Evolutionary conservation across 2,797 vertebrate genomes (phyloP).

Genomic region (Sebastes dallii): DNA sequence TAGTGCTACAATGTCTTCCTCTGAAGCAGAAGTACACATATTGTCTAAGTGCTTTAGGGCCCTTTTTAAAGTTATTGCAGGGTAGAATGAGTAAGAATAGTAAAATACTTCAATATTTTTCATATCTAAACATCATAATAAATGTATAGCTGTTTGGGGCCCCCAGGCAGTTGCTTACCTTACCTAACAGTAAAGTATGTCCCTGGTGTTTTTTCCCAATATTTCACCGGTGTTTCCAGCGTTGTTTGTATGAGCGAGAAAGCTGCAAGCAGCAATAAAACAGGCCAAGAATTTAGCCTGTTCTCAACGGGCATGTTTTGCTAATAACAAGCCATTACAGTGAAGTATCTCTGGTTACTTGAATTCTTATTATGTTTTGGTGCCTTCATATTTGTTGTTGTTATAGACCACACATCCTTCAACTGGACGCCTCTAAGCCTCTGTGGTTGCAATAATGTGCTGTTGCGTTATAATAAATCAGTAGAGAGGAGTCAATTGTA

Average conservation of each 20-base stretch:
- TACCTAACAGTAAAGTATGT: too few relatives aligned
- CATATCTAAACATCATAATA: too few relatives aligned
- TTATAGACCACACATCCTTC: not conserved
- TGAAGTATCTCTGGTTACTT: not conserved
- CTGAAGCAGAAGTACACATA: too few relatives aligned
- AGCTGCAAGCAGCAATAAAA: not conserved
- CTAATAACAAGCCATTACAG: not conserved
- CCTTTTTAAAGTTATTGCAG: too few relatives aligned
- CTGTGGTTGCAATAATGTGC: not conserved
- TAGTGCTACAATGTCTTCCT: too few relatives aligned
- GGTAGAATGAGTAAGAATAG: too few relatives aligned
- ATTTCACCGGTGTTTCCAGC: too few relatives aligned
- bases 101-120: too few relatives aligned
- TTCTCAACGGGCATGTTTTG: not conserved
- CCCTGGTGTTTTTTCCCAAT: too few relatives aligned
- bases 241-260: not conserved
- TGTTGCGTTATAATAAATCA: not conserved
- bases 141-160: too few relatives aligned
- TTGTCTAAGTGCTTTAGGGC: too few relatives aligned
- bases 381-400: not conserved
- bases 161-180: too few relatives aligned
- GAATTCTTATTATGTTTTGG: not conserved
- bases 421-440: not conserved
- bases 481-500: not conserved
- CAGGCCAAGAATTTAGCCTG: not conserved